Evolutionary conservation across 2,888 invertebrate genomes (phyloP).

Genomic region (Metalampra italica): DNA sequence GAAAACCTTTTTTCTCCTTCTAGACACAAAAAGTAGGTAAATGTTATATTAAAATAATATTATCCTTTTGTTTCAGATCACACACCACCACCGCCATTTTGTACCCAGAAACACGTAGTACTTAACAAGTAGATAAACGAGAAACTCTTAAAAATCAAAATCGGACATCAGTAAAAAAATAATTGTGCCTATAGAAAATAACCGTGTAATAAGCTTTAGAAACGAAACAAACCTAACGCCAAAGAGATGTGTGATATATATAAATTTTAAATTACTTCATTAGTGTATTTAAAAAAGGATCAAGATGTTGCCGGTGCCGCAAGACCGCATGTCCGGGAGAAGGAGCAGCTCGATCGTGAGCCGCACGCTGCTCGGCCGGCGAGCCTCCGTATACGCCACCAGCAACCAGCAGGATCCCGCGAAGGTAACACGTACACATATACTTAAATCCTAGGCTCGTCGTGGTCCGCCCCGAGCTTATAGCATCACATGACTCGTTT

Average conservation of each 20-base stretch:
- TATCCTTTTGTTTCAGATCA: slow-evolving; percentile 18
- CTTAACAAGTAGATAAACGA: no score
- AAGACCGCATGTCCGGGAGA: slow-evolving; percentile 79
- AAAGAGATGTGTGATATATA: slow-evolving; percentile 8
- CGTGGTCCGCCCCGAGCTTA: no score
- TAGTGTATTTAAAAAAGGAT: not conserved
- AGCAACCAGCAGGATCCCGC: slow-evolving; percentile 81
- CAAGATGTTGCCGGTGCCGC: slow-evolving; percentile 73
- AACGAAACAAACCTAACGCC: slow-evolving; percentile 1
- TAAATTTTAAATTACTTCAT: not conserved
- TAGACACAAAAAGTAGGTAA: slow-evolving; percentile 5
- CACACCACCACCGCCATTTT: not conserved
- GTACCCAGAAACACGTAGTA: not conserved
- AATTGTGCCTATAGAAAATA: slow-evolving; percentile 32
- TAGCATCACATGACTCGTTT: no score
- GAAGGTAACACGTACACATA: slow-evolving; percentile 66
- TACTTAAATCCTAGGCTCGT: no score
- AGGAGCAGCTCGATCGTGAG: slow-evolving; percentile 83
- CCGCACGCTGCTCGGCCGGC: slow-evolving; percentile 81
- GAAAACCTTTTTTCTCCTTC: slow-evolving; percentile 9
- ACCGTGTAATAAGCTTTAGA: not conserved
- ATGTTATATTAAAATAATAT: slow-evolving; percentile 3
- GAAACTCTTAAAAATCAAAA: no score
- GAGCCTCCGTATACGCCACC: slow-evolving; percentile 82
- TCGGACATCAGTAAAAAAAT: slow-evolving; percentile 19